Evolutionary conservation across 2,113 vertebrate species (phyloP).

Genomic region (Tiliqua scincoides): DNA sequence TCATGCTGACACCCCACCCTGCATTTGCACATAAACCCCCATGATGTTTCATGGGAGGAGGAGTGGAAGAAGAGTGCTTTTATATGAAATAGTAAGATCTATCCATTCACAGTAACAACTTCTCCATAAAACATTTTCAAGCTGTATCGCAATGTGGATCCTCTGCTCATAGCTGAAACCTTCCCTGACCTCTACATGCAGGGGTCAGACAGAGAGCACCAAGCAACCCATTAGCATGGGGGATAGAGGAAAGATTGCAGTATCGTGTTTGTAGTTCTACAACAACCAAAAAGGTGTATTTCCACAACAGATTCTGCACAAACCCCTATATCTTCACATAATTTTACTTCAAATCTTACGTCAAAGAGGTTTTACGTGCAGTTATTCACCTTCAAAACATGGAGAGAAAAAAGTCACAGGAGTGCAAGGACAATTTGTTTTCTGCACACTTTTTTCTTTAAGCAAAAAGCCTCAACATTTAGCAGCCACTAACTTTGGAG

Average conservation of each 20-base stretch:
- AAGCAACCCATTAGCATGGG: not conserved
- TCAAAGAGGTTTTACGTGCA: not conserved
- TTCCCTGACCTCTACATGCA: not conserved
- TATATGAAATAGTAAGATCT: not conserved
- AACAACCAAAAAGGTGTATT: not conserved
- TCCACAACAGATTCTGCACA: not conserved
- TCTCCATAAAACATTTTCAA: not conserved
- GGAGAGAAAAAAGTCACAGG: fast-evolving
- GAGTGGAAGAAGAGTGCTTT: not conserved
- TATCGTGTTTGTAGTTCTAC: not conserved
- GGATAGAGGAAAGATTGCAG: no score
- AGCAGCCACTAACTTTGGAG: conserved; percentile 33
- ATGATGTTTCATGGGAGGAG: no score
- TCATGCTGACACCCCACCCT: not conserved
- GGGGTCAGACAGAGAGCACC: no score
- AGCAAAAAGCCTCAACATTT: not conserved
- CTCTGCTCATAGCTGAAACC: not conserved
- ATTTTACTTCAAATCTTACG: not conserved
- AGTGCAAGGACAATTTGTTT: conserved; percentile 25
- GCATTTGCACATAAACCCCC: no score
- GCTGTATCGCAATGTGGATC: not conserved
- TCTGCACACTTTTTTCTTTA: conserved; percentile 36
- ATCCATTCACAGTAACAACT: not conserved
- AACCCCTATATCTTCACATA: conserved; percentile 25
- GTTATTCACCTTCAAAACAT: not conserved